A percentile compares a stretch with the other conserved stretches of the same genome.
These are phyloP conservation scores for Cyaniris semiargus DNA, from an alignment of 2,888 invertebrate genomes.

Conservation along the genomic window DNA sequence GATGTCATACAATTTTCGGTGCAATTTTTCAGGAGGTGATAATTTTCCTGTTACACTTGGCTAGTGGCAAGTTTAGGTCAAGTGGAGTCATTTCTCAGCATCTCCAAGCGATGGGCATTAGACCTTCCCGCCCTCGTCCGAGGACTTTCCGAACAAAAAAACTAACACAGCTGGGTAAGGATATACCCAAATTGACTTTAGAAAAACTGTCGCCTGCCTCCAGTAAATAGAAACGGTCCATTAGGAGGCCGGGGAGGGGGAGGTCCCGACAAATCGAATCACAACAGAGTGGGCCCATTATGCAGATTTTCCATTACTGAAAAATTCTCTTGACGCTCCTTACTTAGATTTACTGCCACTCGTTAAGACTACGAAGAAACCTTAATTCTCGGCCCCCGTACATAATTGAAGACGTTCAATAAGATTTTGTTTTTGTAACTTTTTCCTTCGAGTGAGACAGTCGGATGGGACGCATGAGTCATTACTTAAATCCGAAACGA, in stretches of 20 bases:
- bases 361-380: slow-evolving; percentile 26
- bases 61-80: neutral
- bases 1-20: neutral
- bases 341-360: slow-evolving; percentile 32
- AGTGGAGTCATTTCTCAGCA: slow-evolving; percentile 17
- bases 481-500: neutral
- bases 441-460: neutral
- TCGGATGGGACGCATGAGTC: neutral
- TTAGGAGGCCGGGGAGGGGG: slow-evolving; percentile 60
- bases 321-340: slow-evolving; percentile 52
- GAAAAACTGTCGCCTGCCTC: slow-evolving; percentile 60
- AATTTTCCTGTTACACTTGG: neutral
- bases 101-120: slow-evolving; percentile 50
- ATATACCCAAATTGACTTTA: slow-evolving; percentile 37
- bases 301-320: slow-evolving; percentile 75
- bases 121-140: slow-evolving; percentile 54
- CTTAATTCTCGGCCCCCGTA: neutral
- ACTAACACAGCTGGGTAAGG: neutral
- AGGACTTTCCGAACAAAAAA: neutral
- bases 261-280: slow-evolving; percentile 71
- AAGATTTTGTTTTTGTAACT: neutral
- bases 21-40: neutral
- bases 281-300: slow-evolving; percentile 65
- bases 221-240: slow-evolving; percentile 64
- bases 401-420: slow-evolving; percentile 1